Conservation (phyloP, 2,888 invertebrate species). For the Seira sanloemensis region DNA sequence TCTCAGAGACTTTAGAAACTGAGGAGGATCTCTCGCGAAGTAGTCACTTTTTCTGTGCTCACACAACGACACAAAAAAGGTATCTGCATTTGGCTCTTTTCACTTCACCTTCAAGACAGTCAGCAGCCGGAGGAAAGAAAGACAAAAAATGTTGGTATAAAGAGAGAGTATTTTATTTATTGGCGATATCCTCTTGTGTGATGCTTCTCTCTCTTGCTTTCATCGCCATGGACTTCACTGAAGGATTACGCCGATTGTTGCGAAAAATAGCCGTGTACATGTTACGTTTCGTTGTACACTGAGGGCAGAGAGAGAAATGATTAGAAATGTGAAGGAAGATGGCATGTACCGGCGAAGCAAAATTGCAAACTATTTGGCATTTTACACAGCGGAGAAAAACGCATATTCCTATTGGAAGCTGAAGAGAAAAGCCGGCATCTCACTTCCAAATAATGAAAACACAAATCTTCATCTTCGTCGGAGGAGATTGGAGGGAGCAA, state of each 20-base stretch:
- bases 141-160: neutral
- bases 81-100: neutral
- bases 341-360: too few species aligned
- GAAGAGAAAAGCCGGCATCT: neutral
- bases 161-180: too few species aligned
- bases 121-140: neutral
- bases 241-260: neutral
- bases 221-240: neutral
- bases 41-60: neutral
- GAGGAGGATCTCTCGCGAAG: neutral
- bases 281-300: too few species aligned
- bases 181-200: neutral
- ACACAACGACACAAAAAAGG: neutral
- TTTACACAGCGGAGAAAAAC: too few species aligned
- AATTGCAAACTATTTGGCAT: conserved; percentile 4
- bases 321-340: neutral
- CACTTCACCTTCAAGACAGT: neutral
- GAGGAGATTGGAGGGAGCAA: neutral
- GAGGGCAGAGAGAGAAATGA: too few species aligned
- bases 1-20: neutral
- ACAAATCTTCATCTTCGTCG: conserved; percentile 1
- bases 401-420: too few species aligned
- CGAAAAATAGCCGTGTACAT: too few species aligned
- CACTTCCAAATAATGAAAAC: neutral
- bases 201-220: neutral